These are phyloP conservation scores for Cephalopholis sonnerati DNA, from an alignment of 2,113 vertebrate species.

Conservation along the genomic window DNA sequence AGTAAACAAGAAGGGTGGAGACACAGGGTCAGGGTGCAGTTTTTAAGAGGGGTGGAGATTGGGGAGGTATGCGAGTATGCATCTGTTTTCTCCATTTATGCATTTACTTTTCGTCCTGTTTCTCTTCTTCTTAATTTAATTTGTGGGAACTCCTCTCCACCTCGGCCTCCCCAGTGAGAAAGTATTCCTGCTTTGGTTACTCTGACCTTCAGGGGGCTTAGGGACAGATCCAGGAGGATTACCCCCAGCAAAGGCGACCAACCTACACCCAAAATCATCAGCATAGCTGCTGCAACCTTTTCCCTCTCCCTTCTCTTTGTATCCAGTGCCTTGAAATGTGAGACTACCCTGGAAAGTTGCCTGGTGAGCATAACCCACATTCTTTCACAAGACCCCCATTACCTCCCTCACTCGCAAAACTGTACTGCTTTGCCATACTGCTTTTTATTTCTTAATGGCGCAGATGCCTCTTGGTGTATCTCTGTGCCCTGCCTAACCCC, in stretches of 20 bases:
- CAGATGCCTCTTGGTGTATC: neutral
- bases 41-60: conserved; percentile 75
- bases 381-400: conserved; percentile 53
- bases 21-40: conserved; percentile 54
- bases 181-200: conserved; percentile 80
- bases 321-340: conserved; percentile 67
- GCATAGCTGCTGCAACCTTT: conserved; percentile 43
- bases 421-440: conserved; percentile 1
- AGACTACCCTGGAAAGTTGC: conserved; percentile 61
- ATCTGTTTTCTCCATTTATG: conserved; percentile 91
- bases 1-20: conserved; percentile 53
- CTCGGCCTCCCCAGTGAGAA: conserved; percentile 71
- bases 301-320: conserved; percentile 35
- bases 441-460: neutral
- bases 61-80: conserved; percentile 80
- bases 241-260: conserved; percentile 64
- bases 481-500: neutral
- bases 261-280: conserved; percentile 63
- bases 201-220: conserved; percentile 65
- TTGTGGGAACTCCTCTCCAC: conserved; percentile 74
- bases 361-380: conserved; percentile 59
- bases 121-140: conserved; percentile 73
- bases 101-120: conserved; percentile 83
- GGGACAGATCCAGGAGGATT: conserved; percentile 79
- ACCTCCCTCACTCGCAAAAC: conserved; percentile 9